A percentile compares a stretch with the other conserved stretches of the same genome.
Evolutionary conservation across 2,113 vertebrate genomes (phyloP).

Genomic region (Zootoca vivipara): DNA sequence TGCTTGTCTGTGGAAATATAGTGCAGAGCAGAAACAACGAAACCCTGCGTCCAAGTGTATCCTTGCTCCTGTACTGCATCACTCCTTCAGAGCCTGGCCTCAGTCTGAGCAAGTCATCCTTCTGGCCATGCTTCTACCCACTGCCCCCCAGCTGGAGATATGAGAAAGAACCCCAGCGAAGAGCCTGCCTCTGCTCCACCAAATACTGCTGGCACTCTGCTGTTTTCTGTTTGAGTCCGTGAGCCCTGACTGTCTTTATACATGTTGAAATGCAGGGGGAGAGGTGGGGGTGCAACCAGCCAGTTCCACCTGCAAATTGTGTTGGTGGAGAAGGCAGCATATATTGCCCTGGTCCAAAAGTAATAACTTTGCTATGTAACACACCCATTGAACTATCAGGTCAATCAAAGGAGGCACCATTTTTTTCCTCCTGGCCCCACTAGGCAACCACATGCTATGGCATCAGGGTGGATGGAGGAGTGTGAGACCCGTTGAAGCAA

Average conservation of each 20-base stretch:
- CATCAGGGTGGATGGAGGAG: no score
- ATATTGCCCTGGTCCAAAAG: not conserved
- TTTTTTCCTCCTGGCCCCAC: no score
- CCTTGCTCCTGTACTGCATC: no score
- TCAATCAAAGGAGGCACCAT: no score
- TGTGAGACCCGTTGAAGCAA: no score
- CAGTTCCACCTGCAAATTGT: not conserved
- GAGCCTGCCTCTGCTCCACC: not conserved
- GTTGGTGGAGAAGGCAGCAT: not conserved
- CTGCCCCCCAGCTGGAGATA: not conserved
- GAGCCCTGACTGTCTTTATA: not conserved
- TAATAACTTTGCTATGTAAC: constrained; percentile 19
- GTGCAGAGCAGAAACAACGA: no score
- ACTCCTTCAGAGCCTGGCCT: no score
- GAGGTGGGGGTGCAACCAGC: not conserved
- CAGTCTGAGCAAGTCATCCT: no score
- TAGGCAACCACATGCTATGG: no score
- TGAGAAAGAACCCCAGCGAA: not conserved
- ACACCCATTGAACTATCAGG: not conserved
- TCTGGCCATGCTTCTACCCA: no score
- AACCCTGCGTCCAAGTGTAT: no score
- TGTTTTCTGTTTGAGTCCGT: not conserved
- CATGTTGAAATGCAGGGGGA: not conserved
- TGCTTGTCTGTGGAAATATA: no score
- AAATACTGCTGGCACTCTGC: not conserved